A percentile compares a stretch with the other conserved stretches of the same genome.
phyloP scores from a whole-genome alignment of 2,888 invertebrate genomes.

The Cataglyphis rosenhaueri region DNA sequence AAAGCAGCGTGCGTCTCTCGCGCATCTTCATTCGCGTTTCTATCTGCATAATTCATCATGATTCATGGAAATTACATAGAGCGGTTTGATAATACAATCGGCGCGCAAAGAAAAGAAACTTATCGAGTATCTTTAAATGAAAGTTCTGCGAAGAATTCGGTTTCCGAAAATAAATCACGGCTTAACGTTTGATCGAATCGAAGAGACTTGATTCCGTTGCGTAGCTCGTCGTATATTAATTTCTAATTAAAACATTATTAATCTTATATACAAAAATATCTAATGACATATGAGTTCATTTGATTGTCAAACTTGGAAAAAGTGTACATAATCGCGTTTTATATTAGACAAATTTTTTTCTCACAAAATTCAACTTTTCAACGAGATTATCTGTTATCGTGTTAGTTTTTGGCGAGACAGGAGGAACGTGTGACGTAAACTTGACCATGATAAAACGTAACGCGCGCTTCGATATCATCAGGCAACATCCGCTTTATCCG shows the following conservation, averaged over 20 bases:
- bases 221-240: background rate
- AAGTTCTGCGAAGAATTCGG: background rate
- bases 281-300: too few species aligned
- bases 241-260: conserved; percentile 11
- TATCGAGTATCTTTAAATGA: background rate
- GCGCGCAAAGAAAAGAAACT: background rate
- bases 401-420: conserved; percentile 4
- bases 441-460: conserved; percentile 25
- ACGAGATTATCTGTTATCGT: conserved; percentile 18
- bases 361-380: background rate
- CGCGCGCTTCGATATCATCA: conserved; percentile 8
- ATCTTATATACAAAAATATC: conserved; percentile 1
- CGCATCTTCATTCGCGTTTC: conserved; percentile 21
- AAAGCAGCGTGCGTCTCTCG: background rate
- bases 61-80: conserved; percentile 24
- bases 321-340: background rate
- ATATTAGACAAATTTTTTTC: background rate
- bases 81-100: conserved; percentile 45
- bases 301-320: background rate
- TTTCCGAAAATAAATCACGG: conserved; percentile 4
- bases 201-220: background rate
- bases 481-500: conserved; percentile 19
- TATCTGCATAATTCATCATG: conserved; percentile 43
- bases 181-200: conserved; percentile 7
- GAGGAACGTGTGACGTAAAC: conserved; percentile 28